These are phyloP conservation scores for Idaea dimidiata DNA, from an alignment of 2,888 invertebrate species.

Conservation along the genomic window DNA sequence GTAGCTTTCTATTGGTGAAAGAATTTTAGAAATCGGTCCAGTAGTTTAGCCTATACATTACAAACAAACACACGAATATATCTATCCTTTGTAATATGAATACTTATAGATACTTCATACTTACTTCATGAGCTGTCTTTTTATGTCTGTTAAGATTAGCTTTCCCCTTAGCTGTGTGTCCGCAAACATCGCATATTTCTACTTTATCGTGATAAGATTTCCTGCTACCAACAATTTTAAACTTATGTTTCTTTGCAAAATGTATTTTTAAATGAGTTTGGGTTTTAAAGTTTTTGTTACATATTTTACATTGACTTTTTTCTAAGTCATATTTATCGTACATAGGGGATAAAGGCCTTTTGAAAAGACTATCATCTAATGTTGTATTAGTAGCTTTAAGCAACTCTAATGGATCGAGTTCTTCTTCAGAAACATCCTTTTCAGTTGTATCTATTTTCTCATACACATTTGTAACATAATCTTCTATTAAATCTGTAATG, in stretches of 20 bases:
- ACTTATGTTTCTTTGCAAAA: conserved; percentile 41
- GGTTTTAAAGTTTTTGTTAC: conserved; percentile 43
- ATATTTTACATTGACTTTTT: conserved; percentile 50
- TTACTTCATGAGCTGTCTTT: conserved; percentile 40
- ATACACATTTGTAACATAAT: conserved; percentile 20
- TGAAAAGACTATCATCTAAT: conserved; percentile 15
- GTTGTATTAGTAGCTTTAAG: conserved; percentile 7
- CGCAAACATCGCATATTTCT: conserved; percentile 49
- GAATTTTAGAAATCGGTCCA: no score
- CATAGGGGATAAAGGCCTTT: conserved; percentile 22
- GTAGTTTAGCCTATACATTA: no score
- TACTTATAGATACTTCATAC: conserved; percentile 8
- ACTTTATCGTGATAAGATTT: conserved; percentile 11
- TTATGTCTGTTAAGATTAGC: conserved; percentile 44
- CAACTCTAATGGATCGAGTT: conserved; percentile 13
- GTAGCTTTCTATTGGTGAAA: no score
- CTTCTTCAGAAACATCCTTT: conserved; percentile 4
- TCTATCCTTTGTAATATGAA: no score
- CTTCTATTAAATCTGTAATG: conserved; percentile 9
- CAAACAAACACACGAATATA: no score
- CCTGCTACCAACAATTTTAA: conserved; percentile 32
- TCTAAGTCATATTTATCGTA: conserved; percentile 42
- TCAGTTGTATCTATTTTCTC: conserved; percentile 14
- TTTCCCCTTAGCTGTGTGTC: conserved; percentile 27
- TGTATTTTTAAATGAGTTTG: conserved; percentile 46